A percentile compares a stretch with the other conserved stretches of the same genome.
These are phyloP conservation scores for Umimayanthus chanpuru DNA, from an alignment of 92 coral and sea anemone species.

Conservation along the genomic window DNA sequence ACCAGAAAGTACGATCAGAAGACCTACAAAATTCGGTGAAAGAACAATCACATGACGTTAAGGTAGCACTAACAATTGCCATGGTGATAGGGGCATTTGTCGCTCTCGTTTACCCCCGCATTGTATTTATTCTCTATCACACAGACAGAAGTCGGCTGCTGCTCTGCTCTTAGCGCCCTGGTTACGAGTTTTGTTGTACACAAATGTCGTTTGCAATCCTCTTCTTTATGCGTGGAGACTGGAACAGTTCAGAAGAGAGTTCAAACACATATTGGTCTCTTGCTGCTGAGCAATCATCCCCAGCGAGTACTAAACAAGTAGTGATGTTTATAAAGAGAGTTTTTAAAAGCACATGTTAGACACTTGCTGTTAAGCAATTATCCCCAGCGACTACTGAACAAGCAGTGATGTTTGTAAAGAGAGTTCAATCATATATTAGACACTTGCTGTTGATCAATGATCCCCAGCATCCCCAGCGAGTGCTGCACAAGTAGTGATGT, in stretches of 20 bases:
- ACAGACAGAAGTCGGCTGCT: conserved; percentile 28
- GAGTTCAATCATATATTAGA: too few species aligned
- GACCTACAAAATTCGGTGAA: not conserved
- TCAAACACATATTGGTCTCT: conserved; percentile 6
- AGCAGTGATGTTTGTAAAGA: too few species aligned
- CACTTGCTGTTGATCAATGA: not conserved
- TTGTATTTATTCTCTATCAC: conserved; percentile 65
- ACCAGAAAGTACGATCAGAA: not conserved
- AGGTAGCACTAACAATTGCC: conserved; percentile 71
- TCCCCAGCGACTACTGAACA: not conserved
- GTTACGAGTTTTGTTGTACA: conserved; percentile 70
- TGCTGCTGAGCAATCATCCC: not conserved
- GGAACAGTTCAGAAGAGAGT: conserved; percentile 71
- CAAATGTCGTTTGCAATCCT: conserved; percentile 68
- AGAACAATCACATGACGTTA: conserved; percentile 57
- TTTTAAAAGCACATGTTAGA: not conserved
- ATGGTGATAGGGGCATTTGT: conserved; percentile 68
- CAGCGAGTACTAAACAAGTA: not conserved
- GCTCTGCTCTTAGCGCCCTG: conserved; percentile 51
- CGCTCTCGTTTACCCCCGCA: conserved; percentile 72
- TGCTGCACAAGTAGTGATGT: too few species aligned
- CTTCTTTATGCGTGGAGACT: conserved; percentile 73
- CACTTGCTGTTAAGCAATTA: not conserved
- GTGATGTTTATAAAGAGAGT: conserved; percentile 29
- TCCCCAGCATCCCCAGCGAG: not conserved